Base-by-base conservation (phyloP, 1,140 invertebrate genomes). In the Ceratoteleas bidentatus region DNA sequence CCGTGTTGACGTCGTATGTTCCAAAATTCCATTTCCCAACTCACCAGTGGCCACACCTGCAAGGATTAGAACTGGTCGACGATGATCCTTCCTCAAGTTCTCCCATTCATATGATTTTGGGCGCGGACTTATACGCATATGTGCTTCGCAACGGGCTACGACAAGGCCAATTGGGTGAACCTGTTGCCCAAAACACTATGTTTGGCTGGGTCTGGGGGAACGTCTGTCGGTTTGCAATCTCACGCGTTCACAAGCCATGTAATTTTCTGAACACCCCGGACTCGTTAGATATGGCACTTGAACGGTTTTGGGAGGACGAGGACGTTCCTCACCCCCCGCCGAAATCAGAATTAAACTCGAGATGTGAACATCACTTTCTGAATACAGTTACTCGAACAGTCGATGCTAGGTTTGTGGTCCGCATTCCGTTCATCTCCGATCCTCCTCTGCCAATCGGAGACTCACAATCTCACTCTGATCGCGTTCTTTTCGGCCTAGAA, bases 221-320 rank as follows among this genome's bases (percentile, higher is more conserved):
- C 49, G 13, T 10, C 15, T 8, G 3, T 32, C 9, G 34, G 10
- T 8, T 10, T n/a, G 6, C 9, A 7, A 3, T 16, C 9, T 4
- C 13, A 16, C 15, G 10, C 6, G 5, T 50, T 49, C 14, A 34
- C 7, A 11, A n/a, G n/a, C 0, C 45, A 33, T 38, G 38, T 16
- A 32, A 50, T 40, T 52, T 32, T 40, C 15, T 13, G 53, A 15
- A 7, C 6, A 0, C 8, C 5, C 6, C n/a, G 13, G 15, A 43
- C 34, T 33, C 54, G 6, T 32, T 77, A 0, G 52, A 53, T 24
- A 10, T 7, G 10, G 4, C 47, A 15, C 33, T 68, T 11, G 5
- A 10, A 6, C 7, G 40, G 38, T 77, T 77, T 49, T 66, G 62
- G 62, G 57, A 52, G 40, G 13, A 13, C n/a, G 73, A 76, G 49